phyloP scores from a whole-genome alignment of 2,797 vertebrate genomes.

The Tarsius wallacei region DNA sequence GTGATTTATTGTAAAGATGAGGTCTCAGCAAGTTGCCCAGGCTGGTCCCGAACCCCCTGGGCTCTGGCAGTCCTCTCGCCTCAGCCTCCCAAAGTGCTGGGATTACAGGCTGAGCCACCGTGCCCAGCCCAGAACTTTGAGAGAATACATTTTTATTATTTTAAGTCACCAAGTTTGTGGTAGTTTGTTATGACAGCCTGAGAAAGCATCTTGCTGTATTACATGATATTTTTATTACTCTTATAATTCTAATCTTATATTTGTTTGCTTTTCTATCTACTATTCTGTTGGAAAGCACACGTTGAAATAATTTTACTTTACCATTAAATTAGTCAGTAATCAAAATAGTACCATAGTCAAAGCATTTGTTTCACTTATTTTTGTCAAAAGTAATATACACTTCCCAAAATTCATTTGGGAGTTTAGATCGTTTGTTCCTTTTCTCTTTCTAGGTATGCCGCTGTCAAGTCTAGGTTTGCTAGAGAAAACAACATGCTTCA shows the following conservation, averaged over 20 bases:
- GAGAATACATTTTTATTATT: background rate
- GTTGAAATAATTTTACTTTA: background rate
- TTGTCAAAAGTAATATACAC: background rate
- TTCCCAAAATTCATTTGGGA: background rate
- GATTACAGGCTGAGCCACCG: no score
- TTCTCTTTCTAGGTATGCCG: constrained; percentile 57
- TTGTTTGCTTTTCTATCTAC: background rate
- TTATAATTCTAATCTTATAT: background rate
- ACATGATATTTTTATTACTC: background rate
- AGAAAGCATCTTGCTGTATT: background rate
- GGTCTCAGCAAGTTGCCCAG: no score
- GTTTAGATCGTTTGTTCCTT: background rate
- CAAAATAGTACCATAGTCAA: background rate
- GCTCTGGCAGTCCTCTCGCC: no score
- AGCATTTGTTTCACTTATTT: background rate
- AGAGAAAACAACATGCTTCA: background rate
- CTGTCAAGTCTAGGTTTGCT: background rate
- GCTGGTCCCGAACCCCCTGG: no score
- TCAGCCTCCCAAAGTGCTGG: no score
- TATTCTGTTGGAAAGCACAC: background rate
- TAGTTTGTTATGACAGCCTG: background rate
- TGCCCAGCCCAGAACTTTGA: background rate
- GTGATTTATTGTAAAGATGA: no score
- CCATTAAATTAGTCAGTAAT: background rate
- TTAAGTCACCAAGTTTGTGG: background rate